Percentiles rank a stretch among this genome's conserved stretches.
Evolutionary conservation across 2,113 vertebrate genomes (phyloP).

Genomic region (Apaloderma vittatum): DNA sequence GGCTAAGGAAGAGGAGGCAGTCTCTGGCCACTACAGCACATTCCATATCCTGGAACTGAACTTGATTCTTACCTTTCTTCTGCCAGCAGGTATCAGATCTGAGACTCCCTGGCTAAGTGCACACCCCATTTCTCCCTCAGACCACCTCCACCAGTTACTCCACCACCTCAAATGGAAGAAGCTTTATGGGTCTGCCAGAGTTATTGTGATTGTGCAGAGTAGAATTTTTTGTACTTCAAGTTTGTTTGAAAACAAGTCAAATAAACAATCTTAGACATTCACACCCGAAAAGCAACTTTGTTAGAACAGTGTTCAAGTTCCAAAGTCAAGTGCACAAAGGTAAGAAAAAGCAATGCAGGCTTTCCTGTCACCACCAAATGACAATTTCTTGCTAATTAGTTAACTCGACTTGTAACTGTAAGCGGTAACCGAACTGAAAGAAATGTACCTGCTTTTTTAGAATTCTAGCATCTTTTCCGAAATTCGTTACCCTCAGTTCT

Average conservation of each 20-base stretch:
- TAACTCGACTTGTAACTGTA: background rate
- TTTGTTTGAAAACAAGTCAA: background rate
- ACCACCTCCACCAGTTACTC: background rate
- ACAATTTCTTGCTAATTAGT: background rate
- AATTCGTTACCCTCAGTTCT: background rate
- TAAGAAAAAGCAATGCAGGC: background rate
- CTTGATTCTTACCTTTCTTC: background rate
- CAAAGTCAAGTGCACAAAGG: background rate
- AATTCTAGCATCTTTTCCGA: background rate
- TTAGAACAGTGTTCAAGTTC: background rate
- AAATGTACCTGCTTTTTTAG: background rate
- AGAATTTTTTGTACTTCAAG: background rate
- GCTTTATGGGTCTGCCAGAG: background rate
- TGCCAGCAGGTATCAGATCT: background rate
- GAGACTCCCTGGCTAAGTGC: background rate
- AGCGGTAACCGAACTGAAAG: background rate
- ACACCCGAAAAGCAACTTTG: background rate
- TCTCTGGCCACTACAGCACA: background rate
- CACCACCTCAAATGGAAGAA: background rate
- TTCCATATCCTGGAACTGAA: background rate
- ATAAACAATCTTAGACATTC: background rate
- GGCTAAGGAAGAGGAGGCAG: background rate
- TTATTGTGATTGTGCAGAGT: background rate
- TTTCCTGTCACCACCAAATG: background rate
- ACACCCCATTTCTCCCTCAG: background rate